Percentiles rank a stretch among this genome's conserved stretches.
phyloP scores from a whole-genome alignment of 2,888 invertebrate genomes.

The Epiblema foenella region DNA sequence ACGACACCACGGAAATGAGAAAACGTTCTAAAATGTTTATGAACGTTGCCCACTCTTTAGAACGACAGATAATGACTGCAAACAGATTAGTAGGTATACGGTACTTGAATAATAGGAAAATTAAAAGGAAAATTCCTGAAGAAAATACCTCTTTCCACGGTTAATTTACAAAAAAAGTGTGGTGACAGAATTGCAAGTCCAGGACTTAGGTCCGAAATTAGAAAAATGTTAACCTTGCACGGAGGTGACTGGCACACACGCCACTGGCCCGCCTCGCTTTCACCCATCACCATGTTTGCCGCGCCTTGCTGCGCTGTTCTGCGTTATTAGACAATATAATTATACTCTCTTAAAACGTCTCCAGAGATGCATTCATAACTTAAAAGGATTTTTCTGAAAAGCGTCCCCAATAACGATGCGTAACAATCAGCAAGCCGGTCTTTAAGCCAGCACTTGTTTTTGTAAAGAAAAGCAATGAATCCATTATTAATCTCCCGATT shows the following conservation, averaged over 20 bases:
- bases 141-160: conserved; percentile 68
- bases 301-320: conserved; percentile 60
- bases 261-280: conserved; percentile 72
- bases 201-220: conserved; percentile 75
- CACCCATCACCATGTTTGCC: conserved; percentile 71
- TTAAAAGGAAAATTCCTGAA: conserved; percentile 57
- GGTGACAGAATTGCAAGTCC: conserved; percentile 66
- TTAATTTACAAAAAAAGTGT: conserved; percentile 77
- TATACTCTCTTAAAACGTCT: conserved; percentile 48
- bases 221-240: conserved; percentile 80
- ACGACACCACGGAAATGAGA: conserved; percentile 50
- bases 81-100: neutral
- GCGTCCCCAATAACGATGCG: neutral
- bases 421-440: neutral
- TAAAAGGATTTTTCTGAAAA: neutral
- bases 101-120: conserved; percentile 2
- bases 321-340: conserved; percentile 68
- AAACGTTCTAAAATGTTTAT: conserved; percentile 53
- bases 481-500: conserved; percentile 10
- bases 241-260: conserved; percentile 71
- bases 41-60: conserved; percentile 38
- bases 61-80: conserved; percentile 27
- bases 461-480: conserved; percentile 9
- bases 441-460: neutral
- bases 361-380: conserved; percentile 3